Evolutionary conservation across 2,113 vertebrate genomes (phyloP).

Genomic region (Rhabdomys dilectus): DNA sequence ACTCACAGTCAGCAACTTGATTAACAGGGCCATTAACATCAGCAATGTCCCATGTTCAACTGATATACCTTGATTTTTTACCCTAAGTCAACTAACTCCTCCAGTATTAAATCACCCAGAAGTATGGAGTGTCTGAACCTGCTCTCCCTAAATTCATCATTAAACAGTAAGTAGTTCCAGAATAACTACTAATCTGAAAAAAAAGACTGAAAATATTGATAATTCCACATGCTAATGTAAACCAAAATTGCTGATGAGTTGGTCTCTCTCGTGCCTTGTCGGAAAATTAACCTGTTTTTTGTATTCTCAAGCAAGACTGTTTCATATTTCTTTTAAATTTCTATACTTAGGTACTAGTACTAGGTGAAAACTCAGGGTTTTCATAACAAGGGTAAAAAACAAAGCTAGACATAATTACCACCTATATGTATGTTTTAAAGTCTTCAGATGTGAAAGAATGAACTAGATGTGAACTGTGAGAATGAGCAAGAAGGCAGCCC

Average conservation of each 20-base stretch:
- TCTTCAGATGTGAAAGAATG: not conserved
- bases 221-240: constrained; percentile 17
- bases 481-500: not conserved
- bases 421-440: not conserved
- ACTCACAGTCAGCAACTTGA: not conserved
- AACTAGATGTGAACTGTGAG: not conserved
- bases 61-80: constrained; percentile 48
- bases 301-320: constrained; percentile 15
- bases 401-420: not conserved
- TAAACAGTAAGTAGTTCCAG: not conserved
- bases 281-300: constrained; percentile 46
- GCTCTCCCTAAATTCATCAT: not conserved
- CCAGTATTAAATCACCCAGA: not conserved
- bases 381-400: not conserved
- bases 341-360: not conserved
- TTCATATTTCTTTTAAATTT: not conserved
- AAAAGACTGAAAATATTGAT: constrained; percentile 3
- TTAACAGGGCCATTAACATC: not conserved
- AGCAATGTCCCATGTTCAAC: not conserved
- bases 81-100: not conserved
- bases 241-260: constrained; percentile 28
- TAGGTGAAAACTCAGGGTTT: not conserved
- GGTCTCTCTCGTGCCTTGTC: not conserved
- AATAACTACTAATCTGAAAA: constrained; percentile 19
- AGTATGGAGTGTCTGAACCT: constrained; percentile 1